Conservation (phyloP, 2,797 vertebrate species). For the Enteromius trimaculatus region DNA sequence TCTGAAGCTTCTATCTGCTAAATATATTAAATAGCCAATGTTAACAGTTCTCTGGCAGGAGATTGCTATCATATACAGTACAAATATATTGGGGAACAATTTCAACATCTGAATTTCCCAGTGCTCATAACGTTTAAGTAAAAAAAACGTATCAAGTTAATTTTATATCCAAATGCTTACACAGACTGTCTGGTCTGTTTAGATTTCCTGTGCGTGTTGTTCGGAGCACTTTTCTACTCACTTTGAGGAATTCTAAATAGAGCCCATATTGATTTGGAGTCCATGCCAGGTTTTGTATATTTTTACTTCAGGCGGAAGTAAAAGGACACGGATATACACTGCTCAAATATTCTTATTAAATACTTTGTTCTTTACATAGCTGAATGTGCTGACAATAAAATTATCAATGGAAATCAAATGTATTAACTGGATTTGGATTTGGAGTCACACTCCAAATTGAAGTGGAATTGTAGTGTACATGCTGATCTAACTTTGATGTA, state of each 20-base stretch:
- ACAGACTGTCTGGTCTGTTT: background rate
- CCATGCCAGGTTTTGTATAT: too few relatives aligned
- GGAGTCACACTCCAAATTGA: too few relatives aligned
- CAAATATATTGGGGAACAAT: background rate
- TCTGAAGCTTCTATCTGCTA: background rate
- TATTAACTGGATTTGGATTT: too few relatives aligned
- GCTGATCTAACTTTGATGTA: too few relatives aligned
- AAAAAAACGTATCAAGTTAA: background rate
- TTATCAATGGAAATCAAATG: too few relatives aligned
- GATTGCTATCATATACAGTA: background rate
- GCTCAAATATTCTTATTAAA: too few relatives aligned
- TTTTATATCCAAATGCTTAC: slow-evolving; percentile 1
- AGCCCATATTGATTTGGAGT: background rate
- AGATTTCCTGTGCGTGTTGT: background rate
- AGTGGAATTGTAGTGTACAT: too few relatives aligned
- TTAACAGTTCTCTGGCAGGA: background rate
- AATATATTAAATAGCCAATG: background rate
- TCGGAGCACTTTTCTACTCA: background rate
- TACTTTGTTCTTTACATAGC: too few relatives aligned
- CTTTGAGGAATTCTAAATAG: slow-evolving; percentile 13
- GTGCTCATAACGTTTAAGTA: background rate
- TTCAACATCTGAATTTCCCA: slow-evolving; percentile 8
- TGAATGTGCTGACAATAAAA: too few relatives aligned
- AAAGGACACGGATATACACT: too few relatives aligned
- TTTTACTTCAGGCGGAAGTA: too few relatives aligned